Evolutionary conservation across 2,888 invertebrate genomes (phyloP), one percentile per base, ranked within the genome.

Genomic region (Caenorhabditis doughertyi): DNA sequence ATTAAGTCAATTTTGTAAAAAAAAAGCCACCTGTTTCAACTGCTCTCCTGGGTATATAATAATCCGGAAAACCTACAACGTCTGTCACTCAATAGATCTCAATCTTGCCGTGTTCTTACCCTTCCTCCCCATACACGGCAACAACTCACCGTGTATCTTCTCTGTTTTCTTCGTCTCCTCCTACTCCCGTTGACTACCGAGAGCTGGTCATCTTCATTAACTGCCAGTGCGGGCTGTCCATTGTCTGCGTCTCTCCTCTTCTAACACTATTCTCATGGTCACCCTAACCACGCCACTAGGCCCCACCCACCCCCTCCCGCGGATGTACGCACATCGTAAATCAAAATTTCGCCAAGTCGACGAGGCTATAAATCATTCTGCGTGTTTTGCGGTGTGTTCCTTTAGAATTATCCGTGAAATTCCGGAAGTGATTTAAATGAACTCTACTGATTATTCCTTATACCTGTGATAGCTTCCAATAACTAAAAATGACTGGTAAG

Each of bases 301-400:
- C 72, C 68, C 68, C 76, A 56, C 71, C 71, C 70, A 68, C 79
- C 35, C n/a, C n/a, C 56, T 47, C 56, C 67, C 68, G 73, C 58
- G 58, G 71, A 79, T 71, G 49, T 70, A 71, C 76, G 73, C 85
- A 85, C 85, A 84, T 85, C 85, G 85, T 85, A 85, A 85, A 85
- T 85, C 85, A 85, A 85, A 85, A 85, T 83, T 85, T 83, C 84
- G 85, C 84, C 84, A 84, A 85, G 77, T 82, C 77, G 72, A 49
- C 51, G 35, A 55, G 84, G 80, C 83, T 82, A 85, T 85, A 85
- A 84, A 85, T 85, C 79, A 82, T 74, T 80, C 49, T 76, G 64
- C 72, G 65, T 79, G 67, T 76, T 81, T 74, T 74, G 56, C 80
- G 72, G 72, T 60, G 58, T 42, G 58, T 60, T 80, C 62, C 23